A percentile compares a stretch with the other conserved stretches of the same genome.
These are phyloP conservation scores for Neoarius graeffei DNA, from an alignment of 2,113 vertebrate genomes.

Conservation along the genomic window DNA sequence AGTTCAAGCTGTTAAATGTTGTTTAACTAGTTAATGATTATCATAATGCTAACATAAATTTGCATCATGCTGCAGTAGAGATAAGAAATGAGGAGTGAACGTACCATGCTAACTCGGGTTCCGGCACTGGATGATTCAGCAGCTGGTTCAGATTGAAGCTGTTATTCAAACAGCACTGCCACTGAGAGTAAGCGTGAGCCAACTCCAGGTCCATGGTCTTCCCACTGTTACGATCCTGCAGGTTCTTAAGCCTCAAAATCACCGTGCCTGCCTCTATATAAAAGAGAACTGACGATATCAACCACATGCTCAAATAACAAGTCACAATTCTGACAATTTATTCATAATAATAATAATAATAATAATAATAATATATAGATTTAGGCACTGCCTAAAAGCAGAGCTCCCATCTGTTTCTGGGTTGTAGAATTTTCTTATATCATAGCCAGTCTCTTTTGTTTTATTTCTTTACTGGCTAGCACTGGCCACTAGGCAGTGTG, in stretches of 20 bases:
- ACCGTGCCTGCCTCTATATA: neutral
- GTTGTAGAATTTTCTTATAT: too few relatives aligned
- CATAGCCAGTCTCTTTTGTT: too few relatives aligned
- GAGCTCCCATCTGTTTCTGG: too few relatives aligned
- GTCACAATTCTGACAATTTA: neutral
- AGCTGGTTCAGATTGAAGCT: conserved; percentile 81
- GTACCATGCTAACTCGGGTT: conserved; percentile 81
- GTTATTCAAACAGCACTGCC: conserved; percentile 83
- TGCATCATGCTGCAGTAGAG: neutral
- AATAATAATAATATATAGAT: too few relatives aligned
- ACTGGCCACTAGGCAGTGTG: too few relatives aligned
- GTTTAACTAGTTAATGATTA: neutral
- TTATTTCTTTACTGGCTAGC: too few relatives aligned
- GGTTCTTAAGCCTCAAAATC: conserved; percentile 58
- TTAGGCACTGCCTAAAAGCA: too few relatives aligned
- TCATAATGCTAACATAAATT: neutral
- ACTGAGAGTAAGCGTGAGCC: conserved; percentile 81
- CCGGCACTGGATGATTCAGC: conserved; percentile 74
- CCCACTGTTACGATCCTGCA: conserved; percentile 48
- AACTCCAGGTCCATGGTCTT: conserved; percentile 64
- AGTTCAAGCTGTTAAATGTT: neutral
- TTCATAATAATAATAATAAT: too few relatives aligned
- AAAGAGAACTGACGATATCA: neutral
- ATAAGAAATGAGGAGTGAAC: conserved; percentile 12
- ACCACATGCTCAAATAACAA: neutral